Percentiles rank a stretch among this genome's conserved stretches.
phyloP scores from a whole-genome alignment of 2,888 invertebrate genomes.

The Elysia crispata region DNA sequence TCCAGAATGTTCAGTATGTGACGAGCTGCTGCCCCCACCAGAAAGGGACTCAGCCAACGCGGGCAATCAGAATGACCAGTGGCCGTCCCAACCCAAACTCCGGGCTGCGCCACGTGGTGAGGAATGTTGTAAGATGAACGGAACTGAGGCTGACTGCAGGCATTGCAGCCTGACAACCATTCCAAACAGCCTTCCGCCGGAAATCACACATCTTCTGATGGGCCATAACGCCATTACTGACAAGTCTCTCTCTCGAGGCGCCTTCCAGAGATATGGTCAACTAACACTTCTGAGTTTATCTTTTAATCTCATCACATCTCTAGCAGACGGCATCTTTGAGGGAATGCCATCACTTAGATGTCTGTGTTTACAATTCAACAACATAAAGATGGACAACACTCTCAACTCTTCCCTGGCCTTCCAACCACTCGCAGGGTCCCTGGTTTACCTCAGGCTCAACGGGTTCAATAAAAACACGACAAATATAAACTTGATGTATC shows the following conservation, averaged over 20 bases:
- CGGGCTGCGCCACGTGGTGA: no score
- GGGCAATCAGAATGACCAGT: no score
- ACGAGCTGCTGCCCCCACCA: no score
- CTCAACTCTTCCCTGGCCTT: conserved; percentile 17
- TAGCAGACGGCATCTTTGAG: conserved; percentile 23
- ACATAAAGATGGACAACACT: neutral
- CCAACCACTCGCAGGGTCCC: conserved; percentile 13
- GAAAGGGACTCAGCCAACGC: no score
- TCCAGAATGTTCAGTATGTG: no score
- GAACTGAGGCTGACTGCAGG: no score
- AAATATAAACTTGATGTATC: conserved; percentile 15
- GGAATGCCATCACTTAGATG: conserved; percentile 12
- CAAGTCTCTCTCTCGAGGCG: neutral
- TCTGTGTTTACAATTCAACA: conserved; percentile 28
- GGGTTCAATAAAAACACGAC: conserved; percentile 10
- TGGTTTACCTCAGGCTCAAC: conserved; percentile 24
- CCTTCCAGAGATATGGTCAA: conserved; percentile 11
- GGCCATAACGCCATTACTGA: conserved; percentile 22
- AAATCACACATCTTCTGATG: conserved; percentile 23
- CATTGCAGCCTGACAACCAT: neutral
- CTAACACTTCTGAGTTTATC: conserved; percentile 10
- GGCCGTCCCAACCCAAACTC: no score
- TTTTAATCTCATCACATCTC: conserved; percentile 28
- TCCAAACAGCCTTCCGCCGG: conserved; percentile 2
- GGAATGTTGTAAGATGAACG: no score